A percentile compares a stretch with the other conserved stretches of the same genome.
phyloP scores from a whole-genome alignment of 2,888 invertebrate genomes.

The Meliscaeva auricollis region DNA sequence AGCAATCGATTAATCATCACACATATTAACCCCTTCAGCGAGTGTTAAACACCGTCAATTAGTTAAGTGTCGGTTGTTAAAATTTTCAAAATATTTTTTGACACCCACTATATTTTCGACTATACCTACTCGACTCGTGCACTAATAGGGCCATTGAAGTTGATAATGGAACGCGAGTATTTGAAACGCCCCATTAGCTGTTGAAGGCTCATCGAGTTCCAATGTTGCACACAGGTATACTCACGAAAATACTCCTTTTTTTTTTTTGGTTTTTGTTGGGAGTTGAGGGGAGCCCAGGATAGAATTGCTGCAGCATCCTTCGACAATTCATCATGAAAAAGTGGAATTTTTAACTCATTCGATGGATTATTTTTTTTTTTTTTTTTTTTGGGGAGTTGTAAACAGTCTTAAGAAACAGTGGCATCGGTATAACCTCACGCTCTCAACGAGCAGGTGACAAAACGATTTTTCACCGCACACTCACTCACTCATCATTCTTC shows the following conservation, averaged over 20 bases:
- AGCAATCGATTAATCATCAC: conserved; percentile 73
- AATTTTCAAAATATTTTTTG: conserved; percentile 72
- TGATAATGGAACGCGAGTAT: conserved; percentile 42
- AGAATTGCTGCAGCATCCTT: conserved; percentile 52
- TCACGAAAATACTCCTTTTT: conserved; percentile 35
- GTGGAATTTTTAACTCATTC: conserved; percentile 55
- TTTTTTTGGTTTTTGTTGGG: neutral
- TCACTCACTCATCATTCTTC: conserved; percentile 13
- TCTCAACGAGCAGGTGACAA: conserved; percentile 67
- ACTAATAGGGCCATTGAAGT: neutral
- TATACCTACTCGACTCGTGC: too few species aligned
- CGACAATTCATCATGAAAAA: conserved; percentile 68
- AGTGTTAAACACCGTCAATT: conserved; percentile 68
- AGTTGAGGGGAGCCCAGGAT: neutral
- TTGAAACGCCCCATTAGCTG: conserved; percentile 64
- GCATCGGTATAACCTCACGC: conserved; percentile 2
- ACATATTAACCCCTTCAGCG: conserved; percentile 70
- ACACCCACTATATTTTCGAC: conserved; percentile 54
- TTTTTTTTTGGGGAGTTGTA: neutral
- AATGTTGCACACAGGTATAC: conserved; percentile 38
- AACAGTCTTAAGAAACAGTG: neutral
- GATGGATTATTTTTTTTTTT: too few species aligned
- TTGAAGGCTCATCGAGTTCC: conserved; percentile 35
- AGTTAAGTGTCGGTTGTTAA: conserved; percentile 67
- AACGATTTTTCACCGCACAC: conserved; percentile 56